Conservation (phyloP, 2,113 vertebrate species). For the Larimichthys crocea region DNA sequence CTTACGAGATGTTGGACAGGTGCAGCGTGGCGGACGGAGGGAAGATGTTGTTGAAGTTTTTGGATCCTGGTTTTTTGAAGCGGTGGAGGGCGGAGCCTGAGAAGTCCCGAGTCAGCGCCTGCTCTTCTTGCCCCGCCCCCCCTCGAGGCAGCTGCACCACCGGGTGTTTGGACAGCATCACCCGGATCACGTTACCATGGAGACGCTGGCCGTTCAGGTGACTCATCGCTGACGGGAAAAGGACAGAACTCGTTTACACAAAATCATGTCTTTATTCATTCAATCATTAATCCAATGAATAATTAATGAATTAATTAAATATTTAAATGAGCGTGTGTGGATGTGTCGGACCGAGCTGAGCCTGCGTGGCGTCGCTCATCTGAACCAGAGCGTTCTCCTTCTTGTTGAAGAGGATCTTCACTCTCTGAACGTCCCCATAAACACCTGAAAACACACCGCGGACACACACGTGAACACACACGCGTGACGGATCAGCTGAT, state of each 20-base stretch:
- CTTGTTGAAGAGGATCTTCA: conserved; percentile 75
- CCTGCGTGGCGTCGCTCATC: conserved; percentile 70
- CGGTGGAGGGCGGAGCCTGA: conserved; percentile 73
- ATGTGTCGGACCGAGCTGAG: conserved; percentile 62
- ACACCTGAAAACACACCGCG: conserved; percentile 54
- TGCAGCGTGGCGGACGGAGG: conserved; percentile 70
- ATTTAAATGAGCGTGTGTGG: too few species aligned
- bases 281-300: too few species aligned
- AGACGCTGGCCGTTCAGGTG: conserved; percentile 75
- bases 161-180: conserved; percentile 67
- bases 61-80: conserved; percentile 74
- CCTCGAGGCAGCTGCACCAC: conserved; percentile 68
- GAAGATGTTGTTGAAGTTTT: conserved; percentile 75
- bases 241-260: too few species aligned
- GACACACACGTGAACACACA: not conserved
- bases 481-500: too few species aligned
- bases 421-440: conserved; percentile 72
- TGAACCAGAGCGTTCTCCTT: conserved; percentile 71
- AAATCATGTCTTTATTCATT: too few species aligned
- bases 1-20: conserved; percentile 73
- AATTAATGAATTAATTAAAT: not conserved
- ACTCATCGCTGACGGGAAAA: conserved; percentile 59
- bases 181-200: conserved; percentile 67
- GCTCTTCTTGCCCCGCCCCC: conserved; percentile 62
- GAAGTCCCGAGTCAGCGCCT: conserved; percentile 65